Conservation (phyloP, 1,140 invertebrate genomes). For the Drosophila suzukii region DNA sequence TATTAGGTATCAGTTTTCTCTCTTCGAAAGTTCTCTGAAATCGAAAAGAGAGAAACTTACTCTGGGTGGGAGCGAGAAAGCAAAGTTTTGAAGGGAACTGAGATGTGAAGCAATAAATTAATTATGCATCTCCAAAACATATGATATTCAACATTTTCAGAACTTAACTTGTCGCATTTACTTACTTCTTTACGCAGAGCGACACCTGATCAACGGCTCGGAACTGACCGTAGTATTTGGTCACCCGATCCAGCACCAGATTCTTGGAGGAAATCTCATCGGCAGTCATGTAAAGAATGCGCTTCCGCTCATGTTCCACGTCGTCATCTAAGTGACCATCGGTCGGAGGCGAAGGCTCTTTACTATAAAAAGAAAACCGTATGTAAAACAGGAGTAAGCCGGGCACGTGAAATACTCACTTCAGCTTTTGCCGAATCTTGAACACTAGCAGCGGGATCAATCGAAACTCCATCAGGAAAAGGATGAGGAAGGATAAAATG, state of each 20-base stretch:
- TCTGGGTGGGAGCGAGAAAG: no score
- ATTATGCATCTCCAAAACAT: no score
- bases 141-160: no score
- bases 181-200: conserved; percentile 85
- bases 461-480: conserved; percentile 61
- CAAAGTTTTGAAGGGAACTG: no score
- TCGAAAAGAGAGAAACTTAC: no score
- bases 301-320: conserved; percentile 83
- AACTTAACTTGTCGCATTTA: background rate
- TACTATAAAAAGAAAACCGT: conserved; percentile 22
- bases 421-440: conserved; percentile 25
- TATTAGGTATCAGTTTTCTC: no score
- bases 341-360: conserved; percentile 43
- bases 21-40: no score
- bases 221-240: conserved; percentile 88
- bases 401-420: conserved; percentile 39
- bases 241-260: conserved; percentile 85
- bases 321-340: conserved; percentile 80
- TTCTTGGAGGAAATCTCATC: conserved; percentile 61
- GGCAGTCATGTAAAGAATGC: conserved; percentile 59
- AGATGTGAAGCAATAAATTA: no score
- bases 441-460: conserved; percentile 53
- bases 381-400: no score
- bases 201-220: conserved; percentile 89
- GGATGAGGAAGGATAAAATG: conserved; percentile 55